Base-by-base conservation (phyloP, 37 sponge, comb jelly and placozoan species). In the Mnemiopsis leidyi region DNA sequence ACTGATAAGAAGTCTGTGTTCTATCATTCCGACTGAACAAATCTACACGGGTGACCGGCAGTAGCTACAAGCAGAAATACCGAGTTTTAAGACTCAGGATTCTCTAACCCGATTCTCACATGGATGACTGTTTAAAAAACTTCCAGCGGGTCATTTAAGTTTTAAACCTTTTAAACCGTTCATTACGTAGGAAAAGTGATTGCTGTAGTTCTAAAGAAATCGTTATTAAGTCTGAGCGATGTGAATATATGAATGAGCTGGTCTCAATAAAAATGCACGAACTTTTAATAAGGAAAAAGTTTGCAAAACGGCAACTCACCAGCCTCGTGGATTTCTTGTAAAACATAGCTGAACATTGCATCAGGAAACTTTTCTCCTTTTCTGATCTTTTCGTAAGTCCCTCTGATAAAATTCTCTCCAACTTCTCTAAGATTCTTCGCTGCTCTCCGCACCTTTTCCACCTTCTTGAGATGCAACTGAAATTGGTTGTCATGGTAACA, bases 341-440 rank as follows among this genome's bases (percentile, higher is more conserved):
- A 3, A 23, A 79, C 82, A 36, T 79, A 33, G 29, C 82, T 33
- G 38, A 79, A 79, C 82, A 79, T 79, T 3, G 36, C 33, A 33
- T 79, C 36, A 79, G 82, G 82, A 3, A 79, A 29, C 7, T 23
- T 23, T 1, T 32, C 35, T 30, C 82, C 82, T 1, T 16, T 79
- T 16, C 37, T 16, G 20, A 79, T 79, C 82, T 79, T 79, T 3
- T 79, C 82, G 38, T 79, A 79, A 28, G 82, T 79, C 13, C 29
- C 82, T 79, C 82, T 79, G 38, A 79, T 79, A 33, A 79, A 79
- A 23, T 79, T 79, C 36, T 79, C 82, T 13, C 82, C 82, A 7
- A 79, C 37, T 29, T 79, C 82, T 35, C 82, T 23, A 9, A 79
- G 36, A 16, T 34, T 36, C 21, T 79, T 79, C 7, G 82, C 82